Percentiles rank a stretch among this genome's conserved stretches.
Evolutionary conservation across 2,888 invertebrate species (phyloP).

Genomic region (Drosophila subsilvestris): DNA sequence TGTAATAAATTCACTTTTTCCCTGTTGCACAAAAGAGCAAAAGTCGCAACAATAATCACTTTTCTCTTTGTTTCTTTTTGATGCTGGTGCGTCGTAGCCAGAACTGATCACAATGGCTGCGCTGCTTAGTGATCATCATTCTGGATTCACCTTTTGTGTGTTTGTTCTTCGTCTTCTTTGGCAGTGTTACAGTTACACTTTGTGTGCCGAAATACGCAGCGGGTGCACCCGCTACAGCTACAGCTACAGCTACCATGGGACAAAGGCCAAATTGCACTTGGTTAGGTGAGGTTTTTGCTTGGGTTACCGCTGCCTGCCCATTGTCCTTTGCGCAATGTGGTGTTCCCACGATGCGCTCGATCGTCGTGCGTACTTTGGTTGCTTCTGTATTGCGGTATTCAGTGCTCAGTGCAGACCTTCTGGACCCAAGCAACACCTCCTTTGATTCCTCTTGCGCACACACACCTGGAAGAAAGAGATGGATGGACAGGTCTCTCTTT

Average conservation of each 20-base stretch:
- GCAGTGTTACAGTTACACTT: conserved; percentile 58
- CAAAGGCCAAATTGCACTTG: conserved; percentile 73
- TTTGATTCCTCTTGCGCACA: conserved; percentile 50
- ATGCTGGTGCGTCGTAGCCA: conserved; percentile 51
- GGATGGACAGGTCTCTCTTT: conserved; percentile 41
- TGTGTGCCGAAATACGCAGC: conserved; percentile 65
- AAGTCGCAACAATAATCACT: conserved; percentile 63
- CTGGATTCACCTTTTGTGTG: conserved; percentile 29
- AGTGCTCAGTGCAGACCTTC: background rate
- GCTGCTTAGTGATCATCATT: conserved; percentile 44
- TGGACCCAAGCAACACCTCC: conserved; percentile 56
- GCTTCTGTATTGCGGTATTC: conserved; percentile 43
- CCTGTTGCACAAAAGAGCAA: conserved; percentile 55
- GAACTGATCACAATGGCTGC: conserved; percentile 50
- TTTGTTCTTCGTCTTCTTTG: conserved; percentile 23
- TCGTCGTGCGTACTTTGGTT: background rate
- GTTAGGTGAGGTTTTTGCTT: conserved; percentile 34
- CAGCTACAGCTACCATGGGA: conserved; percentile 23
- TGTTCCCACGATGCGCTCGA: conserved; percentile 67
- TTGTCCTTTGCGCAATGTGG: conserved; percentile 79
- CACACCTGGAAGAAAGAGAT: conserved; percentile 65
- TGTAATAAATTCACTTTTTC: conserved; percentile 65
- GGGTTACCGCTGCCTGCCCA: conserved; percentile 25
- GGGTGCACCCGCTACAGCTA: too few relatives aligned
- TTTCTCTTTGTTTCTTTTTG: conserved; percentile 34